Percentiles rank a stretch among this genome's conserved stretches.
phyloP scores from a whole-genome alignment of 2,888 invertebrate genomes.

The Branchellion lobata region DNA sequence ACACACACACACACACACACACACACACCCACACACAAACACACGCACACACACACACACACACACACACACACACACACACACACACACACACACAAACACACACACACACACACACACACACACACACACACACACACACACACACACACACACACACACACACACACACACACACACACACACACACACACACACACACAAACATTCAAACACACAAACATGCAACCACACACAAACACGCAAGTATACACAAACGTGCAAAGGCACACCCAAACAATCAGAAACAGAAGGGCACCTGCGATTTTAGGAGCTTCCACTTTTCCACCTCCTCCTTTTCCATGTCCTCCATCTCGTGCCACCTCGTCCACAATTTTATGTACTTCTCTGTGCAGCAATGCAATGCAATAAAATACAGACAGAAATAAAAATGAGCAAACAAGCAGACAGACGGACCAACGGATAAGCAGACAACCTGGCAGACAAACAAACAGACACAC shows the following conservation, averaged over 20 bases:
- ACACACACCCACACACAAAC: background rate
- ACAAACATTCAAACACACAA: background rate
- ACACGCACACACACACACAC: background rate
- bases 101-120: background rate
- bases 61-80: background rate
- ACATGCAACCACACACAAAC: background rate
- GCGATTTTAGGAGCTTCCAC: background rate
- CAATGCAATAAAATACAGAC: too few relatives aligned
- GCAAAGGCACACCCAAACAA: background rate
- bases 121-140: background rate
- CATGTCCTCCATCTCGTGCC: conserved; percentile 37
- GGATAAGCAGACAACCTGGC: too few relatives aligned
- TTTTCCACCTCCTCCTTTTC: conserved; percentile 27
- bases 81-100: background rate
- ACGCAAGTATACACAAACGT: background rate
- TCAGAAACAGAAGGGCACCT: background rate
- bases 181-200: background rate
- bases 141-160: too few relatives aligned
- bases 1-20: background rate
- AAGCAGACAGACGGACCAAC: too few relatives aligned
- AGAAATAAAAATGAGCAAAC: too few relatives aligned
- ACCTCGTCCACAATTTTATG: conserved; percentile 10
- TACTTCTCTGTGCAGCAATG: background rate
- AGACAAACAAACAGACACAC: too few relatives aligned
- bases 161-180: too few relatives aligned